Evolutionary conservation across 2,888 invertebrate genomes (phyloP).

Genomic region (Ornithoptera alexandrae): DNA sequence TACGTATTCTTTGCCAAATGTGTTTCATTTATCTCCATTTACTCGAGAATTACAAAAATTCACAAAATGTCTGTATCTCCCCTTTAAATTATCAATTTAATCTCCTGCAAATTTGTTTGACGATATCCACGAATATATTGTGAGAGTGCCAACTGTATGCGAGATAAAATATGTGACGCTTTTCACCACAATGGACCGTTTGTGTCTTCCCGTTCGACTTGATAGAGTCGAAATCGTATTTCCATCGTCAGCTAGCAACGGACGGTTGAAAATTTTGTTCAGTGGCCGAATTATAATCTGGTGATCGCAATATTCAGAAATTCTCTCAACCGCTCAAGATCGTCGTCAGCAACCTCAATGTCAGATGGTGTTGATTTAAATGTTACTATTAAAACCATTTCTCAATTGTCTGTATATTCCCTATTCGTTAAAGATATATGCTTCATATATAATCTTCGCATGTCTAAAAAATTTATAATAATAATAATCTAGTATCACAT

Average conservation of each 20-base stretch:
- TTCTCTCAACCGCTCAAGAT: not conserved
- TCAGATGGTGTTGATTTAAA: not conserved
- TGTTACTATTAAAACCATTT: constrained; percentile 1
- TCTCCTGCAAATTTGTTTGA: constrained; percentile 9
- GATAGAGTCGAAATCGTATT: constrained; percentile 1
- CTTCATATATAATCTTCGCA: too few relatives aligned
- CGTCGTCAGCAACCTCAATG: not conserved
- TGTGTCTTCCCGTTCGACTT: not conserved
- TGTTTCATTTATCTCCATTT: too few relatives aligned
- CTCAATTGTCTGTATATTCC: not conserved
- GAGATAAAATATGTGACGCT: not conserved
- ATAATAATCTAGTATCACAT: too few relatives aligned
- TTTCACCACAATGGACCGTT: not conserved
- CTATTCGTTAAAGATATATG: not conserved
- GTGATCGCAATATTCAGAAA: not conserved
- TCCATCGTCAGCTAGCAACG: constrained; percentile 8
- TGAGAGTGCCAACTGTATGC: constrained; percentile 11
- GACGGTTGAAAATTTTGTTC: constrained; percentile 3
- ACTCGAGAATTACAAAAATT: too few relatives aligned
- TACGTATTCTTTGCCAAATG: too few relatives aligned
- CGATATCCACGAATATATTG: constrained; percentile 3
- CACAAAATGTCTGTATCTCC: too few relatives aligned
- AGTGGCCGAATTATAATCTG: not conserved
- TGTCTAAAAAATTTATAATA: too few relatives aligned
- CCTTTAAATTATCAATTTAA: not conserved